Conservation (phyloP, 2,113 vertebrate species). For the Brachyistius frenatus region DNA sequence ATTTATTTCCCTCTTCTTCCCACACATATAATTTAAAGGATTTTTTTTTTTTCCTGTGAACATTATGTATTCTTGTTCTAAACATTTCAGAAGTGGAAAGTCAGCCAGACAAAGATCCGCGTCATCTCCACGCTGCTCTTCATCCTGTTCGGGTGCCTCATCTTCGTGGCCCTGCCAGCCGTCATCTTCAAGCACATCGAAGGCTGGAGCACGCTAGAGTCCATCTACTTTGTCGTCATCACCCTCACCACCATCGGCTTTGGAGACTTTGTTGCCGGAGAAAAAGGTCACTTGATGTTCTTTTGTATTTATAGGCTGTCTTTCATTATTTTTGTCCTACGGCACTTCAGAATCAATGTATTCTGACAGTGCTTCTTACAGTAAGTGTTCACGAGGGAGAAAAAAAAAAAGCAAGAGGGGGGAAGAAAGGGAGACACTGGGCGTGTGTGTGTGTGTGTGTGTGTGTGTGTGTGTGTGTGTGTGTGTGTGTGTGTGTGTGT, state of each 20-base stretch:
- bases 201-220: slow-evolving; percentile 95
- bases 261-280: slow-evolving; percentile 97
- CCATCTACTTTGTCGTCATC: slow-evolving; percentile 99
- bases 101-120: slow-evolving; percentile 98
- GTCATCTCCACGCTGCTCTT: slow-evolving; percentile 98
- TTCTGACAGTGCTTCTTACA: neutral
- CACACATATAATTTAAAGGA: neutral
- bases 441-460: too few relatives aligned
- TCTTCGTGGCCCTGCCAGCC: slow-evolving; percentile 95
- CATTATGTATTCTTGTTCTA: neutral
- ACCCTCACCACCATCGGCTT: slow-evolving; percentile 98
- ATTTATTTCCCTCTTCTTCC: neutral
- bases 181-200: slow-evolving; percentile 98
- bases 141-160: slow-evolving; percentile 96
- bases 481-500: too few relatives aligned
- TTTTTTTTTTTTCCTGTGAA: neutral
- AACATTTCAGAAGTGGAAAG: slow-evolving; percentile 92
- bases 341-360: slow-evolving; percentile 8
- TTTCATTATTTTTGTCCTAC: slow-evolving; percentile 29
- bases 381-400: too few relatives aligned
- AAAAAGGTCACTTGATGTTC: slow-evolving; percentile 69
- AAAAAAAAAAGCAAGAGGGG: too few relatives aligned
- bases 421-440: too few relatives aligned
- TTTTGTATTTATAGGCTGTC: neutral
- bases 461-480: too few relatives aligned